Conservation (phyloP, 2,888 invertebrate species). For the Melanargia galathea region DNA sequence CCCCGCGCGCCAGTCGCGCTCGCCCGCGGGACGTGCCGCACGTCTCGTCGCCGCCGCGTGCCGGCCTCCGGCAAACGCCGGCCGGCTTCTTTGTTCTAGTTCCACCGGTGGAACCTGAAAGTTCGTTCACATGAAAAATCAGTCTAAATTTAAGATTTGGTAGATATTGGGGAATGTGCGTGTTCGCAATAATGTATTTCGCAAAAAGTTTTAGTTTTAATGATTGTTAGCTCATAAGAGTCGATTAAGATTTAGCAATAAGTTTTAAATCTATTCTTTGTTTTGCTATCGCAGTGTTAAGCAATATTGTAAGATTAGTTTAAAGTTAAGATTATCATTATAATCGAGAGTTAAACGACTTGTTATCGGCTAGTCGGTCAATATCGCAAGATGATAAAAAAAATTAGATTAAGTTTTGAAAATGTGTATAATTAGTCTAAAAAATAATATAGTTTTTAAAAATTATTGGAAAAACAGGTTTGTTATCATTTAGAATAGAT, state of each 20-base stretch:
- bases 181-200: slow-evolving; percentile 13
- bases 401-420: not conserved
- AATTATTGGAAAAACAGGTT: not conserved
- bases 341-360: slow-evolving; percentile 1
- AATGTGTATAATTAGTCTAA: too few species aligned
- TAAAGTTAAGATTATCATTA: not conserved
- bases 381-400: not conserved
- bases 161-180: slow-evolving; percentile 19
- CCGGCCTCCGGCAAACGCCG: slow-evolving; percentile 59
- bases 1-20: slow-evolving; percentile 73
- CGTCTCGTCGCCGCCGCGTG: slow-evolving; percentile 53
- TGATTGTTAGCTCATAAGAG: slow-evolving; percentile 23
- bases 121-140: slow-evolving; percentile 27
- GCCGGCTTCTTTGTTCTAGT: slow-evolving; percentile 78
- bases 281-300: slow-evolving; percentile 13
- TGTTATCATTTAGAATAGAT: not conserved
- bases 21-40: slow-evolving; percentile 53
- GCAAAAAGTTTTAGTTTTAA: slow-evolving; percentile 13
- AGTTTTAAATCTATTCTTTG: slow-evolving; percentile 15
- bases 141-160: slow-evolving; percentile 16
- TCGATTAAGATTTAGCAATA: slow-evolving; percentile 24
- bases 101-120: slow-evolving; percentile 46
- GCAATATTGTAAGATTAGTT: slow-evolving; percentile 8
- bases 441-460: too few species aligned
- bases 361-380: slow-evolving; percentile 9